Evolutionary conservation across 2,797 vertebrate genomes (phyloP), one percentile per base, ranked within the genome.

Genomic region (Octomys mimax): DNA sequence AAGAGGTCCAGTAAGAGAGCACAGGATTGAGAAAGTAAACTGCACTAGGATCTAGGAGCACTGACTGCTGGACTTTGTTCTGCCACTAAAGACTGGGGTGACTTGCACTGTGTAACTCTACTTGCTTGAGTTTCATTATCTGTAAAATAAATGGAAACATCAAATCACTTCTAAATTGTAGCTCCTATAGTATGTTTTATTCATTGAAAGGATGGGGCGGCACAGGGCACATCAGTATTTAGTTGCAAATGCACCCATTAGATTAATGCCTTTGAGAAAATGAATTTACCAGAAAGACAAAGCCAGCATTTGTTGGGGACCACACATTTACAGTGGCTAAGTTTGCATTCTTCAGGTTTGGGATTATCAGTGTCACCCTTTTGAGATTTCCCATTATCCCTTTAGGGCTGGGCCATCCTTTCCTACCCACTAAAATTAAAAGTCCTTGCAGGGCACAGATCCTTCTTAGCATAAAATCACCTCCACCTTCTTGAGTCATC

Each of bases 261-360:
- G 83, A 96, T 95, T 95, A 97, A 75, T 96, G 28, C 42, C 93
- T 94, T 79, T 89, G 84, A 89, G 88, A 26, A 64, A 97, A 93
- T 94, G 77, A 97, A 97, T 96, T 97, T 85, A 77, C 83, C 66
- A 87, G 81, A 70, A 94, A 94, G 36, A 59, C 66, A 77, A 16
- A 89, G 83, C 95, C 94, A 94, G 6, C 22, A 14, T n/a, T 36
- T 70, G 33, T 21, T 70, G 66, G 33, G 66, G 66, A 36, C 33
- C 18, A 19, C 66, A n/a, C 9, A 36, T 70, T 70, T n/a, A n/a
- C 66, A 70, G 7, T n/a, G 66, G 66, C 33, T 70, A 36, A 19
- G 2, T 68, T 68, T 68, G 16, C 33, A n/a, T n/a, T 18, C 66
- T 68, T 68, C 33, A 68, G 64, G 64, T 33, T 66, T 68, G 64